phyloP scores from a whole-genome alignment of 2,797 vertebrate genomes.

The Acanthis flammea region DNA sequence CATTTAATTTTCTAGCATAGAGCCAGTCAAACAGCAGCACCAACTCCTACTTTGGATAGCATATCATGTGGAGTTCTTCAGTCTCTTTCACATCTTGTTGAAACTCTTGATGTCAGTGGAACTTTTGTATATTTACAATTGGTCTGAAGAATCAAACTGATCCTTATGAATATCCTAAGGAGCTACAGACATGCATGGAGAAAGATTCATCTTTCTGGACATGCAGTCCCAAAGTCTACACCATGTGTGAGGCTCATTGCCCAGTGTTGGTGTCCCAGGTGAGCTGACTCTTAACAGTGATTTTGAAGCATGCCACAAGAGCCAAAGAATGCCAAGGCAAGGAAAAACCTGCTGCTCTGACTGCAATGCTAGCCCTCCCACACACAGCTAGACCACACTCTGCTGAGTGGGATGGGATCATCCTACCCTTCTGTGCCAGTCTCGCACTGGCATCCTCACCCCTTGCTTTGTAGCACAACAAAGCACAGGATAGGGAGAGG shows the following conservation, averaged over 20 bases:
- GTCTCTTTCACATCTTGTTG: background rate
- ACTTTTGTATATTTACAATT: background rate
- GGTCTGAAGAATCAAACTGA: background rate
- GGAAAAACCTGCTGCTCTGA: background rate
- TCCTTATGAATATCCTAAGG: background rate
- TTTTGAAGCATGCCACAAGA: background rate
- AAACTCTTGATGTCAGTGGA: background rate
- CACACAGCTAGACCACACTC: background rate
- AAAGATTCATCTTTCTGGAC: background rate
- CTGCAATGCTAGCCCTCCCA: background rate
- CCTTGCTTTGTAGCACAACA: background rate
- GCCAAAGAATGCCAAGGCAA: background rate
- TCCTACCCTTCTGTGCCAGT: background rate
- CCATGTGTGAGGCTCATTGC: background rate
- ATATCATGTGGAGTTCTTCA: background rate
- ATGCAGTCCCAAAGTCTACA: background rate
- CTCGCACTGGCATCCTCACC: background rate
- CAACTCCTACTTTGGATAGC: background rate
- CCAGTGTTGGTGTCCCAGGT: background rate
- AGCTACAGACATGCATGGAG: background rate
- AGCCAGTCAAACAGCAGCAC: slow-evolving; percentile 2
- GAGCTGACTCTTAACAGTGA: background rate
- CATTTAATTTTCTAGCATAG: background rate
- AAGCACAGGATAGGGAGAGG: background rate
- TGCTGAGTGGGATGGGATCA: background rate